Evolutionary conservation across 2,888 invertebrate genomes (phyloP).

Genomic region (Pinctada fucata): DNA sequence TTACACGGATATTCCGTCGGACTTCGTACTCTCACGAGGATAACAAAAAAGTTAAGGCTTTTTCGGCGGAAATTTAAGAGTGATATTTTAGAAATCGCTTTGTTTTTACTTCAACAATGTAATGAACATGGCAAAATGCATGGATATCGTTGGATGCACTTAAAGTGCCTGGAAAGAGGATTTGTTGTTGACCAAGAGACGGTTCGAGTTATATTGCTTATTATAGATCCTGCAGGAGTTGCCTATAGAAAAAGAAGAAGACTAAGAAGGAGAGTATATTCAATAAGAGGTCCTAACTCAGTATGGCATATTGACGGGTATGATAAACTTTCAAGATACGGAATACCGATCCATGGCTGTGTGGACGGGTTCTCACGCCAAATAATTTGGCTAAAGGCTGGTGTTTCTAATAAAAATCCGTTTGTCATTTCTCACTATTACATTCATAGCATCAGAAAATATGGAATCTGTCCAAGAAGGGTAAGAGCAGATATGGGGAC

Average conservation of each 20-base stretch:
- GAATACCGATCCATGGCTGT: constrained; percentile 22
- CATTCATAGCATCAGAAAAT: constrained; percentile 12
- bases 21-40: too few species aligned
- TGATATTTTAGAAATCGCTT: too few species aligned
- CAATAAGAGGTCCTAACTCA: constrained; percentile 11
- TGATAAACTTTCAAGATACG: constrained; percentile 30
- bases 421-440: constrained; percentile 25
- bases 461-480: constrained; percentile 9
- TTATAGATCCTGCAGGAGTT: constrained; percentile 27
- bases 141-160: too few species aligned
- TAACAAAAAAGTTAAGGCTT: too few species aligned
- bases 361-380: constrained; percentile 29
- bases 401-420: constrained; percentile 27
- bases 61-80: too few species aligned
- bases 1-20: too few species aligned
- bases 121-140: too few species aligned
- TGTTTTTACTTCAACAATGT: constrained; percentile 25
- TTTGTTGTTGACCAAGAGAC: constrained; percentile 24
- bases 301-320: constrained; percentile 38
- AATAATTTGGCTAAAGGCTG: constrained; percentile 31
- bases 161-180: constrained; percentile 25
- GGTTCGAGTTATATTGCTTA: constrained; percentile 17
- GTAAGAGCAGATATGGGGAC: constrained; percentile 36
- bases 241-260: neutral
- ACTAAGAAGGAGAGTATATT: constrained; percentile 26